Evolutionary conservation across 2,113 vertebrate species (phyloP), one percentile per base, ranked within the genome.

Genomic region (Lathamus discolor): DNA sequence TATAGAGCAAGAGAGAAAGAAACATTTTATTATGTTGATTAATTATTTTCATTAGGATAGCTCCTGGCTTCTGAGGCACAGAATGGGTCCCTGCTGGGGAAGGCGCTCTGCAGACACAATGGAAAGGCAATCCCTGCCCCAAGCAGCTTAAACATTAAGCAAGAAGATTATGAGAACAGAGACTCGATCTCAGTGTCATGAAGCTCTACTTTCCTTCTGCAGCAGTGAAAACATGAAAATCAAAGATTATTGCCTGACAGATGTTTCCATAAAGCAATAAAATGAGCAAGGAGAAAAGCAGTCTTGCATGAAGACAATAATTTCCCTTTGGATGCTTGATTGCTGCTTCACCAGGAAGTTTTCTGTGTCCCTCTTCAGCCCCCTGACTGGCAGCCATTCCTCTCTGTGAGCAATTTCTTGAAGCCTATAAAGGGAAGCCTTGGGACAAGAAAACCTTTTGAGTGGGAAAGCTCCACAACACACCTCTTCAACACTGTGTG

Each of bases 231-330:
- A 77, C 79, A 74, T 13, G 49, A 77, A 90, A 94, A 86, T 78
- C 87, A 88, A 91, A 91, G 83, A 52, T 92, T 88, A 82, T 76
- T 94, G 85, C 86, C 80, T 80, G 59, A 81, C 89, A 93, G 85
- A 85, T 81, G 77, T 80, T 95, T 90, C 75, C 62, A 77, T 59
- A 86, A 88, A 88, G 86, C 89, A 97, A 95, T 92, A 90, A 94
- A 94, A 75, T 4, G 9, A 89, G 66, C 52, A 93, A 69, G 13
- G 37, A 92, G 63, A 66, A 91, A 43, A 83, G 59, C n/a, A 93
- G 68, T 76, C 84, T 94, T 91, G 48, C 68, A 74, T 76, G 67
- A 93, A 92, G 70, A 59, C 37, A 85, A 37, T 89, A 85, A 94
- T 94, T 94, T 96, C 84, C 83, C 86, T 89, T 88, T 72, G 86